Evolutionary conservation across 1,140 invertebrate species (phyloP).

Genomic region (Procambarus clarkii): DNA sequence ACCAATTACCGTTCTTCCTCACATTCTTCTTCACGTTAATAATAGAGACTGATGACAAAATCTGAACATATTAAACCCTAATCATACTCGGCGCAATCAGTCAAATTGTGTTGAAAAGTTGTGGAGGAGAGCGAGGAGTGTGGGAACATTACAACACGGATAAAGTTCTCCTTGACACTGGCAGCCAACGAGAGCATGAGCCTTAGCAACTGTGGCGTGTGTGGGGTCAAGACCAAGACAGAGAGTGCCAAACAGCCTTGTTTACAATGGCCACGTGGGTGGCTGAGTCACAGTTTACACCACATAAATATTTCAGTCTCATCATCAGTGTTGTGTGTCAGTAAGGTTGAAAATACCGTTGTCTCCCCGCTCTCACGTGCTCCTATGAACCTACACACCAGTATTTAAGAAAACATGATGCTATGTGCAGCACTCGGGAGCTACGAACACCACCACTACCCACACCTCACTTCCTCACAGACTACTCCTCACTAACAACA

Average conservation of each 20-base stretch:
- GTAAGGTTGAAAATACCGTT: no score
- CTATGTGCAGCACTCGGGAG: no score
- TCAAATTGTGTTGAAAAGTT: background rate
- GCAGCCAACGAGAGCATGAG: background rate
- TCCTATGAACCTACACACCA: no score
- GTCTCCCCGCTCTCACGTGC: no score
- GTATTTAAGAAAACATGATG: no score
- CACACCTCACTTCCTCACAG: no score
- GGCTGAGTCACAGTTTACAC: background rate
- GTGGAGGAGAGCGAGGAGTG: background rate
- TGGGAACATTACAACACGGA: background rate
- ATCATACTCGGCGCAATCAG: background rate
- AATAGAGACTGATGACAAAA: background rate
- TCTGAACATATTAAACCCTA: background rate
- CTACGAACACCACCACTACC: no score
- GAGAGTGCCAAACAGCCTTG: background rate
- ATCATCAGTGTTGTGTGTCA: no score
- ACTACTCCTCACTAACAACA: no score
- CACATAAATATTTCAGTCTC: no score
- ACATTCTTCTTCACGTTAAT: background rate
- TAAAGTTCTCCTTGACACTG: background rate
- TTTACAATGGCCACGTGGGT: background rate
- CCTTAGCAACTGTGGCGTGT: background rate
- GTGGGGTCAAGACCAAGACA: background rate
- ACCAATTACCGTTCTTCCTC: background rate